These are phyloP conservation scores for Myopa tessellatipennis DNA, from an alignment of 2,888 invertebrate genomes.

Conservation along the genomic window DNA sequence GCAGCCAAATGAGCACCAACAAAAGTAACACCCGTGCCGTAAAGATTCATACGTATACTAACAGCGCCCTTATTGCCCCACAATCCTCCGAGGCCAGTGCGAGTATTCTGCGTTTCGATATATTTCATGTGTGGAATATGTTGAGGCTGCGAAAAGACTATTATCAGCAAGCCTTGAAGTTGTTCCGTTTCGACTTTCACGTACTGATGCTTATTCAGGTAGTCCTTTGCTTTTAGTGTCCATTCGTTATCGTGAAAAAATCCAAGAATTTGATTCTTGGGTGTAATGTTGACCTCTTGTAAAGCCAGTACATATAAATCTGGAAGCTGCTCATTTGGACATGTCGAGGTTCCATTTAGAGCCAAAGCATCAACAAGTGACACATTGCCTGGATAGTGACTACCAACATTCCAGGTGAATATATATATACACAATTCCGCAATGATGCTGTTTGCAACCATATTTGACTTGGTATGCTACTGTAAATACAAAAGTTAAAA, in stretches of 20 bases:
- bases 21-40: slow-evolving; percentile 88
- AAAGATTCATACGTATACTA: slow-evolving; percentile 85
- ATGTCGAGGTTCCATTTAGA: slow-evolving; percentile 71
- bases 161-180: slow-evolving; percentile 85
- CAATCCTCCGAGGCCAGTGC: slow-evolving; percentile 89
- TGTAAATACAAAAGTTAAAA: too few relatives aligned
- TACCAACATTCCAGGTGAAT: slow-evolving; percentile 92
- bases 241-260: slow-evolving; percentile 86
- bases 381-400: slow-evolving; percentile 78
- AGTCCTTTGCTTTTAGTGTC: slow-evolving; percentile 79
- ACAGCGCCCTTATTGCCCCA: slow-evolving; percentile 89
- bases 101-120: slow-evolving; percentile 87
- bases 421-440: slow-evolving; percentile 74
- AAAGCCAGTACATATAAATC: slow-evolving; percentile 90
- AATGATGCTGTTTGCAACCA: slow-evolving; percentile 49
- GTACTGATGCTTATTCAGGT: slow-evolving; percentile 72
- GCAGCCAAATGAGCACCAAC: slow-evolving; percentile 92
- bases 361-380: slow-evolving; percentile 77
- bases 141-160: slow-evolving; percentile 81
- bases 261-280: slow-evolving; percentile 83
- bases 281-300: slow-evolving; percentile 90
- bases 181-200: slow-evolving; percentile 83
- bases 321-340: slow-evolving; percentile 75
- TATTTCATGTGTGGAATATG: slow-evolving; percentile 84
- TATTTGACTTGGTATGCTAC: slow-evolving; percentile 17